Evolutionary conservation across 2,888 invertebrate genomes (phyloP).

Genomic region (Aphidius colemani): DNA sequence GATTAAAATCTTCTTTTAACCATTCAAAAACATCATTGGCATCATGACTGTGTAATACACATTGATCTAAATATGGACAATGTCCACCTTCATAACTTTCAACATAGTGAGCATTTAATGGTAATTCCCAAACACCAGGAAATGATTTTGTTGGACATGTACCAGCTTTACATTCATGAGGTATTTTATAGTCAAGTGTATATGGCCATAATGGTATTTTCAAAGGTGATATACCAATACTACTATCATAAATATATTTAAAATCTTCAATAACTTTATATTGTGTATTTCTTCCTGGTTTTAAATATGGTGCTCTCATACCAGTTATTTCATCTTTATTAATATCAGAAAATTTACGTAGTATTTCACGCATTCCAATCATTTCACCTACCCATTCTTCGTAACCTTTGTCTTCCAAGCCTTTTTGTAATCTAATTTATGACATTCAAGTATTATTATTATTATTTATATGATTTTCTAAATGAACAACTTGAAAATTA

Average conservation of each 20-base stretch:
- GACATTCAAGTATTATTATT: background rate
- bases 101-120: slow-evolving; percentile 86
- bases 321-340: slow-evolving; percentile 82
- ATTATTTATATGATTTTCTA: background rate
- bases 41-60: slow-evolving; percentile 87
- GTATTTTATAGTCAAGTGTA: slow-evolving; percentile 90
- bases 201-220: slow-evolving; percentile 90
- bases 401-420: slow-evolving; percentile 86
- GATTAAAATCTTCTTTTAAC: slow-evolving; percentile 86
- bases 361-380: slow-evolving; percentile 90
- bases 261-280: slow-evolving; percentile 92
- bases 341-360: slow-evolving; percentile 81
- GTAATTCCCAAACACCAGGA: slow-evolving; percentile 92
- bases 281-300: slow-evolving; percentile 91
- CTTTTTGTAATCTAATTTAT: slow-evolving; percentile 70
- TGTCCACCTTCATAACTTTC: slow-evolving; percentile 89
- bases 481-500: background rate
- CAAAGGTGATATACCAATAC: slow-evolving; percentile 82
- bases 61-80: slow-evolving; percentile 90
- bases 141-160: slow-evolving; percentile 90
- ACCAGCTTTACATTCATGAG: slow-evolving; percentile 90
- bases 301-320: slow-evolving; percentile 86
- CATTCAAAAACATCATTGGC: slow-evolving; percentile 80
- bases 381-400: slow-evolving; percentile 94
- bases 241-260: slow-evolving; percentile 91